phyloP scores from a whole-genome alignment of 2,113 vertebrate genomes.

The Gnathonemus longibarbis region DNA sequence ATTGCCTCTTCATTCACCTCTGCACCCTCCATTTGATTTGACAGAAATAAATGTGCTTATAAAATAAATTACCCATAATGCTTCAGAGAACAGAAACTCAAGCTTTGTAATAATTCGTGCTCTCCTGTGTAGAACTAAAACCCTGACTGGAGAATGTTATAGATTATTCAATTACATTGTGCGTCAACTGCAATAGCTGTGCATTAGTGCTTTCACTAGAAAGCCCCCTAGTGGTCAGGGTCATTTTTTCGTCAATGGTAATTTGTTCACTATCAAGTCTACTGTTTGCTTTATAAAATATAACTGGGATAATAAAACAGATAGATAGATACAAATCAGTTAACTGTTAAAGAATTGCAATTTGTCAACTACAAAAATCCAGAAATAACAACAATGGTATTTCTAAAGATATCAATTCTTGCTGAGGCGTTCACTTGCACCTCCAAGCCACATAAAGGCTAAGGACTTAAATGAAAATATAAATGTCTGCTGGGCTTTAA shows the following conservation, averaged over 20 bases:
- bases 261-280: not conserved
- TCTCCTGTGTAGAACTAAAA: not conserved
- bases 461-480: not conserved
- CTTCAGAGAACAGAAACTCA: not conserved
- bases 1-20: not conserved
- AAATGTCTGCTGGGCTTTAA: not conserved
- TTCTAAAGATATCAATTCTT: constrained; percentile 1
- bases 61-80: not conserved
- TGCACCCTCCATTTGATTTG: not conserved
- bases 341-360: not conserved
- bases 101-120: not conserved
- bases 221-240: not conserved
- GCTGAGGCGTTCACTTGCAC: not conserved
- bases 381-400: not conserved
- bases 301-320: not conserved
- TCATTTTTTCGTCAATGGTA: not conserved
- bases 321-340: not conserved
- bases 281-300: not conserved
- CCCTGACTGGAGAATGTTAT: not conserved
- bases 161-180: not conserved
- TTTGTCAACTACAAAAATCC: not conserved
- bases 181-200: not conserved
- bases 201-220: not conserved
- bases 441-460: not conserved
- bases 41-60: not conserved